These are phyloP conservation scores for Sorex maritimensis DNA, from an alignment of 2,797 vertebrate species.

Conservation along the genomic window DNA sequence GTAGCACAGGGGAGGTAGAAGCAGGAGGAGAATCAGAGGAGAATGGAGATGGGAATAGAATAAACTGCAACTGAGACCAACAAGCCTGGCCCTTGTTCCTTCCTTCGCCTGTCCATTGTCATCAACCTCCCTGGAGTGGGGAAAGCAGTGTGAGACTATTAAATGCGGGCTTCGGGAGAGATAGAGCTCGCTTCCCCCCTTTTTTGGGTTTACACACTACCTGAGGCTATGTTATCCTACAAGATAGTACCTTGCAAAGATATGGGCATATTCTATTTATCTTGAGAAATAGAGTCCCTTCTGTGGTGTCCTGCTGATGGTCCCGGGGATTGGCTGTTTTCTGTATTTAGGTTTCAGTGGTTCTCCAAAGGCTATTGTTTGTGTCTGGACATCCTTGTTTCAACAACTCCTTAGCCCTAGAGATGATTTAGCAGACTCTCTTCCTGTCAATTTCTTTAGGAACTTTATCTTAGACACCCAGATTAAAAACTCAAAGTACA, in stretches of 20 bases:
- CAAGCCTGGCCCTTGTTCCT: too few relatives aligned
- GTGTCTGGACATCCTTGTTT: neutral
- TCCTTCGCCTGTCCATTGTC: too few relatives aligned
- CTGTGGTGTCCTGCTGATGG: neutral
- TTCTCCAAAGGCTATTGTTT: neutral
- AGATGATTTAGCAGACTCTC: neutral
- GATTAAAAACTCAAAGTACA: neutral
- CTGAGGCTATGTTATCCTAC: too few relatives aligned
- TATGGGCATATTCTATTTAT: neutral
- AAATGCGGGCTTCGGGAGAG: too few relatives aligned
- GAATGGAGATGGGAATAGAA: too few relatives aligned
- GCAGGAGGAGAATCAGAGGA: too few relatives aligned
- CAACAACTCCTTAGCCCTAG: neutral
- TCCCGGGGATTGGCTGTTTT: rapidly evolving
- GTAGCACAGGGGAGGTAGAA: too few relatives aligned
- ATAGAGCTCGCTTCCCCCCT: too few relatives aligned
- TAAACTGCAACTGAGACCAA: too few relatives aligned
- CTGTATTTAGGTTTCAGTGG: neutral
- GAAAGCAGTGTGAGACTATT: too few relatives aligned
- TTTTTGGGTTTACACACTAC: too few relatives aligned
- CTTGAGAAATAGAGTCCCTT: neutral
- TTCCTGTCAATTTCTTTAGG: neutral
- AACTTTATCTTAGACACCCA: neutral
- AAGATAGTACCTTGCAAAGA: neutral
- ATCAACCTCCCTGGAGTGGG: too few relatives aligned